A percentile compares a stretch with the other conserved stretches of the same genome.
Conservation (phyloP, 1,140 invertebrate genomes). For the Orius insidiosus region DNA sequence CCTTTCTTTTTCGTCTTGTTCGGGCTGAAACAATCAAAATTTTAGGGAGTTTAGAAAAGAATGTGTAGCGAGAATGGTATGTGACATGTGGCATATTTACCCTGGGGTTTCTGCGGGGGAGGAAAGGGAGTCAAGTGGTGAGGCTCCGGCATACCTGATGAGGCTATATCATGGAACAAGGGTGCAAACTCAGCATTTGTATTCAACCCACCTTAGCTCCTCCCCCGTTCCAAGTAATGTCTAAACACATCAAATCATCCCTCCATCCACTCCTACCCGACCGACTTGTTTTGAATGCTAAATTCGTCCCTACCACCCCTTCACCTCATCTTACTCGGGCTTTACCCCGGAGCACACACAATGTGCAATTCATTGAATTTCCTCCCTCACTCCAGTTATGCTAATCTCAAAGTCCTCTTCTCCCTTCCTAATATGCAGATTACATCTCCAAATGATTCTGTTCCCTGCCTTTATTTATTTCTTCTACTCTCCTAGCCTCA, state of each 20-base stretch:
- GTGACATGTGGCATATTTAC: too few relatives aligned
- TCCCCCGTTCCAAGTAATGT: constrained; percentile 4
- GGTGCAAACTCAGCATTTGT: constrained; percentile 6
- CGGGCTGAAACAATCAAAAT: too few relatives aligned
- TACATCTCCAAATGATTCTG: too few relatives aligned
- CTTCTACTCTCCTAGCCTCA: too few relatives aligned
- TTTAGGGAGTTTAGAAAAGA: too few relatives aligned
- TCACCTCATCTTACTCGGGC: not conserved
- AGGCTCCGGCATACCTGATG: constrained; percentile 2
- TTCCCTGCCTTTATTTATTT: too few relatives aligned
- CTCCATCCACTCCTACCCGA: not conserved
- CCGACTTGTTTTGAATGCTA: constrained; percentile 13
- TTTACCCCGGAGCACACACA: not conserved
- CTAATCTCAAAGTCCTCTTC: too few relatives aligned
- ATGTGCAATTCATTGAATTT: constrained; percentile 14
- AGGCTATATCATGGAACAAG: constrained; percentile 2
- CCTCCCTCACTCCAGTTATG: constrained; percentile 1
- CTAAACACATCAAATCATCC: constrained; percentile 16
- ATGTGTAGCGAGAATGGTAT: too few relatives aligned
- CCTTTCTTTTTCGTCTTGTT: too few relatives aligned
- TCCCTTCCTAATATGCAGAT: too few relatives aligned
- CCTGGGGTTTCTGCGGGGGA: not conserved
- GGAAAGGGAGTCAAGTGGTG: not conserved
- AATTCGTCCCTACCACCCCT: not conserved
- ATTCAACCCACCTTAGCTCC: constrained; percentile 1